Base-by-base conservation (phyloP, 2,797 vertebrate species). In the Nyctibius grandis region DNA sequence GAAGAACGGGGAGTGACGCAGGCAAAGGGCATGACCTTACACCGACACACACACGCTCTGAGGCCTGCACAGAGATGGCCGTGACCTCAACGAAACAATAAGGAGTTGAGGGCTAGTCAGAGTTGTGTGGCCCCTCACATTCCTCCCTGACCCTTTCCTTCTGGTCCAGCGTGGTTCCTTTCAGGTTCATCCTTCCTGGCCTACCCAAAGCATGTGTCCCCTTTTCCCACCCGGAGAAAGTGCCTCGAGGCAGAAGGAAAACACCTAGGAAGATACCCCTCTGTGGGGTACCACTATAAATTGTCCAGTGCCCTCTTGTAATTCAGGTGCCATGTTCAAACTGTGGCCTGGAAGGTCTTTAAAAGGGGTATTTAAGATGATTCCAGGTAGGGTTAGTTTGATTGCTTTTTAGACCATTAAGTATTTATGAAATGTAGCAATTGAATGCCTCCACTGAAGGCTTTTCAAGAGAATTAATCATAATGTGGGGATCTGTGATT, bases 1-100 rank as follows among this genome's bases (percentile, higher is more conserved):
- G 78, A 82, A 91, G 90, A 93, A 92, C 44, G 79, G 40, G 47
- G 50, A 84, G 86, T 95, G 94, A 95, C 53, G 47, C 90, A 91
- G 91, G 80, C 2, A 0, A 28, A 73, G 82, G 77, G 15, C 68
- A 70, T 0, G 17, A 89, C 78, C 87, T 81, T 36, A 14, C 56
- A 25, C 28, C 4, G 2, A 38, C 34, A 75, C 65, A 53, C 33
- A 29, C 10, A 3, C 0, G 1, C 51, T 76, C 29, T 3, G n/a
- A 72, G 57, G 22, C 70, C 69, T 70, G 59, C 63, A 45, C 22
- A 48, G 54, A 45, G 67, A 21, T 31, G 59, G 45, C 59, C 1
- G 0, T 85, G 84, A 57, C 64, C 67, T 87, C 78, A 18, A 26
- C 2, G 1, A 1, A 15, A 29, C 65, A 14, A 1, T 5, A 8